Evolutionary conservation across 1,140 invertebrate genomes (phyloP).

Genomic region (Drosophila kikkawai): DNA sequence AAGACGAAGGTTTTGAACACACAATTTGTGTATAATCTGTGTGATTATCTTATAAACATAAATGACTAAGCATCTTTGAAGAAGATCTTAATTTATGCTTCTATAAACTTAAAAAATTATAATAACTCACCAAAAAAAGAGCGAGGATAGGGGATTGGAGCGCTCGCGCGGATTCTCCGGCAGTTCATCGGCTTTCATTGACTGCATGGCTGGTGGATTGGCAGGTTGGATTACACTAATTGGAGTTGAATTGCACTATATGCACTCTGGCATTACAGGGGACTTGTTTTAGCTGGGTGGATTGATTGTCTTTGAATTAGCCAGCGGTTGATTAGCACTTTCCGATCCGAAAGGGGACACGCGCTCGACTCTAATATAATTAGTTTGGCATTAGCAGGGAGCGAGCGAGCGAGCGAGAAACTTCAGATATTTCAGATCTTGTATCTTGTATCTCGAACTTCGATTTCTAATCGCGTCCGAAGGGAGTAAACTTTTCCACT

Average conservation of each 20-base stretch:
- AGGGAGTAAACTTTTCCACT: constrained; percentile 44
- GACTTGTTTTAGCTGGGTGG: constrained; percentile 1
- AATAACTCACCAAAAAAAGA: constrained; percentile 67
- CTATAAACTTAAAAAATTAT: neutral
- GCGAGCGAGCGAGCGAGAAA: constrained; percentile 8
- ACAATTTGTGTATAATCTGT: neutral
- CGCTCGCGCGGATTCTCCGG: constrained; percentile 69
- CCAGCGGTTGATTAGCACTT: constrained; percentile 62
- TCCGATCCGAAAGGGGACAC: constrained; percentile 47
- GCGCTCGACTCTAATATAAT: constrained; percentile 74
- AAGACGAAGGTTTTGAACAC: neutral
- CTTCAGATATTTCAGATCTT: neutral
- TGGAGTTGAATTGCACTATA: constrained; percentile 38
- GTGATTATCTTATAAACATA: neutral
- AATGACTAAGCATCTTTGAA: neutral
- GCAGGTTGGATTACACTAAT: constrained; percentile 34
- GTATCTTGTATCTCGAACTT: constrained; percentile 9
- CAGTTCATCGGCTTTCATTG: constrained; percentile 72
- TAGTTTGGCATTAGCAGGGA: constrained; percentile 63
- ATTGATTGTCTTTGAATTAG: constrained; percentile 20
- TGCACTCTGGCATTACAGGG: constrained; percentile 25
- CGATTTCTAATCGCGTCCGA: constrained; percentile 24
- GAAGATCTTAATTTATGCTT: neutral
- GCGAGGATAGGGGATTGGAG: constrained; percentile 65
- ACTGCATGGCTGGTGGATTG: constrained; percentile 57